Percentiles rank a stretch among this genome's conserved stretches.
Conservation (phyloP, 2,113 vertebrate genomes). For the Thomomys bottae region DNA sequence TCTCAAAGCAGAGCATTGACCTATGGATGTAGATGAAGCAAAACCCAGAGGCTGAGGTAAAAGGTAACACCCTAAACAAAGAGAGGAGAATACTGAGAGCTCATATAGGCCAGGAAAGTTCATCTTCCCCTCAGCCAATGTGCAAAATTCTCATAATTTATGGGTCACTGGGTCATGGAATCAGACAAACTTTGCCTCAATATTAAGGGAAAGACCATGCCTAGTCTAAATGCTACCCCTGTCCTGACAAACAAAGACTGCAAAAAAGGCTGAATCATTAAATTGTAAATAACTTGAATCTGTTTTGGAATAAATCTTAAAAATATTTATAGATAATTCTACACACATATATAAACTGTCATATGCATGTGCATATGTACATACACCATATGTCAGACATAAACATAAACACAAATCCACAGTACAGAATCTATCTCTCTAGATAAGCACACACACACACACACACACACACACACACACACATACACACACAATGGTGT, state of each 20-base stretch:
- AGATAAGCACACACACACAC: no score
- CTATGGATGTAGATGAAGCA: neutral
- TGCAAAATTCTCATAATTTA: neutral
- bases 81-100: neutral
- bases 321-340: neutral
- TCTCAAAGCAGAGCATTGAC: neutral
- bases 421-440: no score
- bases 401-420: neutral
- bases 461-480: no score
- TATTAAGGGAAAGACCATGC: neutral
- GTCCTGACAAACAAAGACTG: neutral
- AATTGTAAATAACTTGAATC: neutral
- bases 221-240: neutral
- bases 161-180: neutral
- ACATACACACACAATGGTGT: no score
- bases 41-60: neutral
- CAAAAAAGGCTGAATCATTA: neutral
- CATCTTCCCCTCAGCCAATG: neutral
- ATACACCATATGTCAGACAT: neutral
- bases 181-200: neutral
- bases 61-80: neutral
- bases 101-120: neutral
- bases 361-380: neutral
- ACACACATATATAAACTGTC: neutral
- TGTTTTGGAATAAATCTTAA: neutral